Evolutionary conservation across 2,113 vertebrate species (phyloP).

Genomic region (Thomomys bottae): DNA sequence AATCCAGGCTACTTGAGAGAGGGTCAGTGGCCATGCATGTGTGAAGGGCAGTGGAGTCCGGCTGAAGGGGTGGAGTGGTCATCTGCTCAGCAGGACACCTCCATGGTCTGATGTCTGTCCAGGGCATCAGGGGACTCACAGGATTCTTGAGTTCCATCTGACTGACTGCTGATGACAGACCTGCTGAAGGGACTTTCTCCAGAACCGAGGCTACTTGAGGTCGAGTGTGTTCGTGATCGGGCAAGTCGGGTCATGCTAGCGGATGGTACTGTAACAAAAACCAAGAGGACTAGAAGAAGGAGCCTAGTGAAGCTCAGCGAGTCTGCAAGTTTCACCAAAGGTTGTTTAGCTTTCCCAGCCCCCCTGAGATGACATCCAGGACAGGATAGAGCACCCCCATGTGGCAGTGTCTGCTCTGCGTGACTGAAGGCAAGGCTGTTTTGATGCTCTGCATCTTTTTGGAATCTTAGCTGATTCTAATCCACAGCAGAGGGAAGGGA

Average conservation of each 20-base stretch:
- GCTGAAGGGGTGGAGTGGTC: constrained; percentile 78
- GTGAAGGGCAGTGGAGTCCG: constrained; percentile 80
- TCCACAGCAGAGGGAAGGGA: constrained; percentile 43
- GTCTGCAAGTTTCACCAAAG: constrained; percentile 35
- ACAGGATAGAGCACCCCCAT: neutral
- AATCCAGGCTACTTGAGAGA: constrained; percentile 81
- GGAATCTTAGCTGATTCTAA: constrained; percentile 50
- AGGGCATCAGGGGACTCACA: constrained; percentile 87
- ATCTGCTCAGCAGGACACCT: constrained; percentile 94
- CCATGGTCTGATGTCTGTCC: constrained; percentile 93
- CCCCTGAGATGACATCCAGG: constrained; percentile 23
- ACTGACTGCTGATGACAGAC: constrained; percentile 85
- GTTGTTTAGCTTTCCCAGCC: constrained; percentile 35
- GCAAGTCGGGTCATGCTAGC: constrained; percentile 94
- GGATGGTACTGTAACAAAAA: constrained; percentile 91
- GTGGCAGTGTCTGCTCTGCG: constrained; percentile 26
- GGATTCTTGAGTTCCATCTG: constrained; percentile 85
- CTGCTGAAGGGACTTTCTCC: constrained; percentile 89
- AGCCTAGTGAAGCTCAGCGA: neutral
- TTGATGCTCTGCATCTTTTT: constrained; percentile 2
- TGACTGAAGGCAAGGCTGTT: constrained; percentile 44
- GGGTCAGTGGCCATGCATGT: constrained; percentile 85
- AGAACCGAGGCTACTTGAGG: constrained; percentile 92
- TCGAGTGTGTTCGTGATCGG: constrained; percentile 94
- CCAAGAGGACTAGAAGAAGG: constrained; percentile 38